Conservation (phyloP, 2,888 invertebrate genomes). For the Matsumyia berberina region DNA sequence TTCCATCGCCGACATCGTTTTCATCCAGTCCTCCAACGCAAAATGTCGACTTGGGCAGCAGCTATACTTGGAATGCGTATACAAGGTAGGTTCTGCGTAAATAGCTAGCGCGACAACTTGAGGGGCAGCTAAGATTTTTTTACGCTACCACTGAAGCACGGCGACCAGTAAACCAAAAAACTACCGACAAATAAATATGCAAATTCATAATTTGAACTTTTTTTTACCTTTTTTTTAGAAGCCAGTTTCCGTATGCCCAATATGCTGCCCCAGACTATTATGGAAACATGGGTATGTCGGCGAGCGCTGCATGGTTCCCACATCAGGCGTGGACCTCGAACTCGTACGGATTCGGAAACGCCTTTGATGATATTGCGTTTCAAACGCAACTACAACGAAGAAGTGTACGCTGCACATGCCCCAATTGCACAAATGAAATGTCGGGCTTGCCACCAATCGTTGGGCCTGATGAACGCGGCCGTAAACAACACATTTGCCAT, state of each 20-base stretch:
- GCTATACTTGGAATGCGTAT: constrained; percentile 82
- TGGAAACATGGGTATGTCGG: constrained; percentile 82
- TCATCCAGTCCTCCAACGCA: constrained; percentile 81
- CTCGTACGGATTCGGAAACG: constrained; percentile 82
- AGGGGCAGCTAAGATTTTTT: too few species aligned
- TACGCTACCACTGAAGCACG: too few species aligned
- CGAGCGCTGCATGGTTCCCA: constrained; percentile 82
- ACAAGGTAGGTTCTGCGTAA: constrained; percentile 79
- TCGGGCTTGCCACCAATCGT: constrained; percentile 90
- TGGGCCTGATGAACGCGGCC: constrained; percentile 90
- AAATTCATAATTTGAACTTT: not conserved
- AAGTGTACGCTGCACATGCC: constrained; percentile 91
- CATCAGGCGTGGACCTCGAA: constrained; percentile 83
- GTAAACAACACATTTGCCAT: constrained; percentile 93
- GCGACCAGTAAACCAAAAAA: too few species aligned
- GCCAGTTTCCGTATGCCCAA: constrained; percentile 83
- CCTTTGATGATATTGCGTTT: constrained; percentile 83
- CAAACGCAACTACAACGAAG: constrained; percentile 87
- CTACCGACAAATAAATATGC: too few species aligned
- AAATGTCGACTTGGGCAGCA: constrained; percentile 76
- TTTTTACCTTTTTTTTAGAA: constrained; percentile 75
- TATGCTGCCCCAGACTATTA: constrained; percentile 83
- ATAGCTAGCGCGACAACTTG: too few species aligned
- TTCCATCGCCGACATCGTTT: constrained; percentile 83
- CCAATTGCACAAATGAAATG: constrained; percentile 92